Evolutionary conservation across 1,140 invertebrate species (phyloP), one percentile per base, ranked within the genome.

Genomic region (Ylistrum balloti): DNA sequence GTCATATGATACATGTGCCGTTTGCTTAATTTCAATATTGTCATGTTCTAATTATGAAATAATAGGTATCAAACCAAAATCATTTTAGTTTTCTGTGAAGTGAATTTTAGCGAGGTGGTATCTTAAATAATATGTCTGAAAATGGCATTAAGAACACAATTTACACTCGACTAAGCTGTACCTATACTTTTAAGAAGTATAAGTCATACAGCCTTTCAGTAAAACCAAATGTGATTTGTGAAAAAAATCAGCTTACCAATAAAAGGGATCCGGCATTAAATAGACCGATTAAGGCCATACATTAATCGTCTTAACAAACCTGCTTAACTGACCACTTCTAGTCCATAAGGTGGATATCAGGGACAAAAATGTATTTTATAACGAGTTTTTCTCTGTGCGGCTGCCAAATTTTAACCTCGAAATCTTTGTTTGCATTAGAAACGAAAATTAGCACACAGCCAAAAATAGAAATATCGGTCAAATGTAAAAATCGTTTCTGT

Each of bases 371-470:
- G 56, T 74, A n/a, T n/a, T 74, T n/a, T 74, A 74, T 74, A 74
- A 5, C 28, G 28, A 74, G 56, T 28, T 74, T 74, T 48, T 28
- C 5, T 28, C 56, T 28, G 56, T 28, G 56, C 28, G 7, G 2
- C 22, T 74, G 56, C 56, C 56, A 74, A 74, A 28, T 74, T 28
- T 74, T 74, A 74, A 74, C 56, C 56, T 74, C n/a, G n/a, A 74
- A 74, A 74, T 28, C n/a, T 74, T n/a, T 74, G n/a, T 74, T 74
- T 74, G 56, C 28, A 74, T 74, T 74, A 28, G 56, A 74, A 74
- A 74, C 56, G 56, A 28, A 74, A 17, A 13, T 74, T 74, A 17
- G 22, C n/a, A 74, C 28, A 17, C 15, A 74, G 56, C n/a, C 5
- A 17, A 28, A 74, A 74, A 2, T 45, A 13, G 10, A 74, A 1